Conservation (phyloP, 2,888 invertebrate species). For the Drosophila melanosoma region DNA sequence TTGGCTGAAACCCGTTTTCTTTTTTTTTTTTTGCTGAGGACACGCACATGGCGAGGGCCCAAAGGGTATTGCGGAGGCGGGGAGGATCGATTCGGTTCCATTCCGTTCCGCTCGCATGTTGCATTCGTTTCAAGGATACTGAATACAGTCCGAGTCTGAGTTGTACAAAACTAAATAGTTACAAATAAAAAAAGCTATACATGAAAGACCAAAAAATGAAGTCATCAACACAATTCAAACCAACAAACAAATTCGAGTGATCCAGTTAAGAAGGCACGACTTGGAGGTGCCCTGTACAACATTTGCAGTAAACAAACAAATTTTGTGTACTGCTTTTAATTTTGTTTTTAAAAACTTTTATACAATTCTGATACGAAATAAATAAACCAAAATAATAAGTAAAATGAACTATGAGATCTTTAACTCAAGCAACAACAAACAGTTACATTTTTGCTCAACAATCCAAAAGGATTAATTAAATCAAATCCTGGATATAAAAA, state of each 20-base stretch:
- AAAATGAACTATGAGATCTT: not conserved
- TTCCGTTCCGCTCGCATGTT: constrained; percentile 54
- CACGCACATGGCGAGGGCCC: constrained; percentile 12
- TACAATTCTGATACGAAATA: not conserved
- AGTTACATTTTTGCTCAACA: not conserved
- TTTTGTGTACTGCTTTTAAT: not conserved
- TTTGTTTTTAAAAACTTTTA: not conserved
- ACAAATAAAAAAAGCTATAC: constrained; percentile 6
- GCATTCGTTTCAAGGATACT: constrained; percentile 57
- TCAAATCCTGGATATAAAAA: constrained; percentile 29
- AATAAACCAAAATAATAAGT: not conserved
- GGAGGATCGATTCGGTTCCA: constrained; percentile 14
- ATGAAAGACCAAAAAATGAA: constrained; percentile 55
- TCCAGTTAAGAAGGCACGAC: not conserved
- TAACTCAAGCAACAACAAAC: not conserved
- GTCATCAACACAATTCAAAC: constrained; percentile 52
- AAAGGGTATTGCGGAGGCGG: not conserved
- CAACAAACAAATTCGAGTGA: constrained; percentile 14
- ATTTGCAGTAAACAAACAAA: not conserved
- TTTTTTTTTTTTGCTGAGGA: constrained; percentile 35
- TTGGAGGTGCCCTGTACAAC: constrained; percentile 6
- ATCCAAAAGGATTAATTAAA: not conserved
- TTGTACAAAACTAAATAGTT: constrained; percentile 29
- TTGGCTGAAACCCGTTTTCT: constrained; percentile 41
- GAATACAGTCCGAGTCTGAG: constrained; percentile 31